phyloP scores from a whole-genome alignment of 2,888 invertebrate genomes.

The Rotaria sp. region DNA sequence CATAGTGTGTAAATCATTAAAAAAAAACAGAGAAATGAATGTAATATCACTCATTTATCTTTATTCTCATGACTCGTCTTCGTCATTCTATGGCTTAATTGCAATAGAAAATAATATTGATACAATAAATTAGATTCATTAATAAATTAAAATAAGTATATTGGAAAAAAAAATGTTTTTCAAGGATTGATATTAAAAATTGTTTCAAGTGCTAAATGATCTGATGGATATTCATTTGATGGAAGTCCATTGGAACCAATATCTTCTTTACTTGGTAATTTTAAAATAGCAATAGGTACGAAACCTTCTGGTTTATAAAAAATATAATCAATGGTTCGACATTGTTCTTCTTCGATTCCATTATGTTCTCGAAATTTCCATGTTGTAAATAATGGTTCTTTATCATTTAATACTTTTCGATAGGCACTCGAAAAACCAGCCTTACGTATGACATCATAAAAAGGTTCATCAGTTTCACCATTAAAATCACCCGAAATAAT shows the following conservation, averaged over 20 bases:
- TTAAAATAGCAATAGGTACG: constrained; percentile 60
- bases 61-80: too few species aligned
- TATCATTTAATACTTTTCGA: constrained; percentile 45
- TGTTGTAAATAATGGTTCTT: constrained; percentile 68
- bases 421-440: constrained; percentile 48
- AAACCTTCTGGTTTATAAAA: constrained; percentile 63
- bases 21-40: too few species aligned
- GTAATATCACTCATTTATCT: too few species aligned
- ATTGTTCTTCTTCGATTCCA: constrained; percentile 64
- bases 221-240: constrained; percentile 67
- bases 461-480: constrained; percentile 67
- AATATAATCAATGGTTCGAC: constrained; percentile 68
- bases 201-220: constrained; percentile 66
- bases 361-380: constrained; percentile 66
- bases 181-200: constrained; percentile 43
- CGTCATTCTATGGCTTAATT: too few species aligned
- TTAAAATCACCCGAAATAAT: constrained; percentile 71
- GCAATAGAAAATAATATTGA: too few species aligned
- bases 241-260: constrained; percentile 66
- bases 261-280: constrained; percentile 64
- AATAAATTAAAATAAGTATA: not conserved
- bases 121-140: too few species aligned
- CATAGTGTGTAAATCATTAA: too few species aligned
- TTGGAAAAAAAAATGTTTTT: not conserved
- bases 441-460: constrained; percentile 59